Percentiles rank a stretch among this genome's conserved stretches.
Conservation (phyloP, 2,888 invertebrate genomes). For the Ormyrus pomaceus region DNA sequence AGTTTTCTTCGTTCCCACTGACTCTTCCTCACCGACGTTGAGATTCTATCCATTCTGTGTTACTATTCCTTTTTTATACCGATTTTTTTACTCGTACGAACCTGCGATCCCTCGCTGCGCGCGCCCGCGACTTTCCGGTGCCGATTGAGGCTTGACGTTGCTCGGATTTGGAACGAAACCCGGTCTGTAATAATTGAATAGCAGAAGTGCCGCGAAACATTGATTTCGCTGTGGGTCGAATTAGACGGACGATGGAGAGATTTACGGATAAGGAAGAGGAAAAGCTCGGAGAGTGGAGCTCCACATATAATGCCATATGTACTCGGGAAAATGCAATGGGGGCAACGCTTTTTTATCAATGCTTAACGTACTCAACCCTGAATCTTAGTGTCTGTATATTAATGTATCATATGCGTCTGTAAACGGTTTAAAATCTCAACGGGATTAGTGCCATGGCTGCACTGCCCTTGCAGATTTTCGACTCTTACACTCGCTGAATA, state of each 20-base stretch:
- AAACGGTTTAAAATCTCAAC: slow-evolving; percentile 26
- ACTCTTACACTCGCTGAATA: slow-evolving; percentile 24
- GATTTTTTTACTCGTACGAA: neutral
- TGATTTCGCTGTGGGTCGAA: no score
- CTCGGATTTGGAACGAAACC: no score
- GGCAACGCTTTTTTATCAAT: slow-evolving; percentile 44
- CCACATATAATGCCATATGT: neutral
- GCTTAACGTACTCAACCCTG: slow-evolving; percentile 24
- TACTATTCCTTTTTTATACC: slow-evolving; percentile 3
- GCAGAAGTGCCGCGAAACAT: no score
- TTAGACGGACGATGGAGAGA: no score
- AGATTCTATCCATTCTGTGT: neutral
- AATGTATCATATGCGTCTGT: slow-evolving; percentile 44
- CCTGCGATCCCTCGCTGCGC: neutral
- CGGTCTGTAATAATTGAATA: no score
- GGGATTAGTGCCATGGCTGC: slow-evolving; percentile 18
- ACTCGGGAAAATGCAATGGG: neutral
- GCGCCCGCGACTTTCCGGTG: slow-evolving; percentile 7
- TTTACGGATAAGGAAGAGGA: neutral
- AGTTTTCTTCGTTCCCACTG: no score
- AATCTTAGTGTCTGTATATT: slow-evolving; percentile 48
- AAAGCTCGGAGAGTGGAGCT: slow-evolving; percentile 2
- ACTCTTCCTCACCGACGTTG: slow-evolving; percentile 15
- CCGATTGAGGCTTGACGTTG: no score
- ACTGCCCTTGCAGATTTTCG: slow-evolving; percentile 29